These are phyloP conservation scores for Hymenopus coronatus DNA, from an alignment of 2,888 invertebrate genomes.

Conservation along the genomic window DNA sequence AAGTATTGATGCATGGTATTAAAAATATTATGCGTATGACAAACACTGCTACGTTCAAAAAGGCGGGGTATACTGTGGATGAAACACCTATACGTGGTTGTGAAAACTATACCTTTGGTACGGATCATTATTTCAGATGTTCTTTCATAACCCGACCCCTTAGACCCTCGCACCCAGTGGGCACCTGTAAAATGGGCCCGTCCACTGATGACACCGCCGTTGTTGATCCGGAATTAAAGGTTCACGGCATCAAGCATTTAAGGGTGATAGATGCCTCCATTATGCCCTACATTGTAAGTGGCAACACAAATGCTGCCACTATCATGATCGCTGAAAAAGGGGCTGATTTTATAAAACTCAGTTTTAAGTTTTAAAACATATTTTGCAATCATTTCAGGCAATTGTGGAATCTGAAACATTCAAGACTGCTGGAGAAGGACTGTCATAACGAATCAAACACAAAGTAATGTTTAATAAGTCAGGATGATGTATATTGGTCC, in stretches of 20 bases:
- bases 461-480: too few species aligned
- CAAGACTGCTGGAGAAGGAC: too few species aligned
- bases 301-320: neutral
- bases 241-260: neutral
- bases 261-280: neutral
- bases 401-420: too few species aligned
- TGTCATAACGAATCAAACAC: too few species aligned
- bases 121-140: neutral
- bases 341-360: neutral
- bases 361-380: neutral
- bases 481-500: too few species aligned
- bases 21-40: neutral
- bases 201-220: neutral
- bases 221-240: neutral
- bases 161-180: neutral
- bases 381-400: too few species aligned
- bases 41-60: neutral
- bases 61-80: neutral
- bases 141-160: neutral
- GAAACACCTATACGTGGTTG: neutral
- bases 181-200: slow-evolving; percentile 3
- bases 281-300: neutral
- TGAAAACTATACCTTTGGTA: neutral
- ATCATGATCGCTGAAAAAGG: neutral
- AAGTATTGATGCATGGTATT: neutral